Percentiles rank a stretch among this genome's conserved stretches.
These are phyloP conservation scores for Callopanchax toddi DNA, from an alignment of 2,113 vertebrate species.

Conservation along the genomic window DNA sequence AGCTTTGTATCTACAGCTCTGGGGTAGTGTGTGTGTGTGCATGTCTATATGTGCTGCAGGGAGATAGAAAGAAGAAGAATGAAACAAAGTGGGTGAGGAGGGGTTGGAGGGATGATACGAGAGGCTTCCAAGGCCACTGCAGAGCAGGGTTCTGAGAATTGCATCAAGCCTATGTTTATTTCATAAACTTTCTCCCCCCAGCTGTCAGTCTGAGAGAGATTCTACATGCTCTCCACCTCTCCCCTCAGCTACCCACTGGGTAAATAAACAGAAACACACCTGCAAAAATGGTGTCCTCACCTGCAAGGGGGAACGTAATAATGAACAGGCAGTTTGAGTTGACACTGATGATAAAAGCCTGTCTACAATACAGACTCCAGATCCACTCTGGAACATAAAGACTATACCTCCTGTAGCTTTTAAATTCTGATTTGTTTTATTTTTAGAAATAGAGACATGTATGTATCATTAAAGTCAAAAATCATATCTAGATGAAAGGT, in stretches of 20 bases:
- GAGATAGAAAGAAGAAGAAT: constrained; percentile 48
- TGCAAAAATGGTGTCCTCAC: constrained; percentile 55
- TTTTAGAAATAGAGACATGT: constrained; percentile 16
- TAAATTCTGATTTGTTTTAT: background rate
- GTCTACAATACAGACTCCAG: constrained; percentile 12
- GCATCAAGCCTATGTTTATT: constrained; percentile 80
- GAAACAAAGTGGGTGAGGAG: constrained; percentile 43
- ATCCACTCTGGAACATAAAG: background rate
- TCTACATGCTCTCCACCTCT: constrained; percentile 25
- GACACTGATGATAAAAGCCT: constrained; percentile 15
- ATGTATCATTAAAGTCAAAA: constrained; percentile 24
- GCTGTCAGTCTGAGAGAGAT: constrained; percentile 71
- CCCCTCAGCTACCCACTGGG: constrained; percentile 51
- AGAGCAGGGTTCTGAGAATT: constrained; percentile 63
- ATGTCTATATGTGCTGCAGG: constrained; percentile 37
- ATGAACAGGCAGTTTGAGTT: constrained; percentile 34
- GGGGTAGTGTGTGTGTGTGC: constrained; percentile 41
- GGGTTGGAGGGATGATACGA: constrained; percentile 41
- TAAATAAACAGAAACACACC: constrained; percentile 70
- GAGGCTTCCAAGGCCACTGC: constrained; percentile 70
- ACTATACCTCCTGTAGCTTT: background rate
- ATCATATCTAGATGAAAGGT: constrained; percentile 49
- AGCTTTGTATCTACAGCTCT: constrained; percentile 61
- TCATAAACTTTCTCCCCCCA: constrained; percentile 73
- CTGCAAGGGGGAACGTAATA: constrained; percentile 37